Base-by-base conservation (phyloP, 1,140 invertebrate genomes). In the Diorhabda elongata region DNA sequence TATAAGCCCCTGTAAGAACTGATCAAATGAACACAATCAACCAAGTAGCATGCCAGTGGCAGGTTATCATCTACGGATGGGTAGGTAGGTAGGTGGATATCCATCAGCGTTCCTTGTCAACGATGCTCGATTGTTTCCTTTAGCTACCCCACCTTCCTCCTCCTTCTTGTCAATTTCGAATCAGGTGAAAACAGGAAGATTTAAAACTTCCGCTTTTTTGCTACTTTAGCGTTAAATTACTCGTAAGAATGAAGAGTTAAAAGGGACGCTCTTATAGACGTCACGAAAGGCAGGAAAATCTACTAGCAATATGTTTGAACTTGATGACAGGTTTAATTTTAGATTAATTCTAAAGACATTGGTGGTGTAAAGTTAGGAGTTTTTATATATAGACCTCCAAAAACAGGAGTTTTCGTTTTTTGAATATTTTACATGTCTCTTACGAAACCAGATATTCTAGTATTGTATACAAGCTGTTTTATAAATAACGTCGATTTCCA, bases 151-250 rank as follows among this genome's bases (percentile, higher is more conserved):
- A 52, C 47, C 47, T 8, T 52, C n/a, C 47, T 52, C 6, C 47
- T 6, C 47, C 47, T 52, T 8, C 47, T 52, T 52, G 47, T 52
- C 47, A 52, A 52, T 52, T 52, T 52, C n/a, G 47, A 52, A 52
- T 52, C 47, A 52, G 47, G 47, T 52, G 47, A 52, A 52, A 52
- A 52, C 47, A 52, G 47, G 47, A 52, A 52, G 47, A 52, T 52
- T 52, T 52, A 52, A 52, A 52, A 52, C 47, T 52, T 52, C 47
- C 47, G 47, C 47, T 52, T 52, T 26, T 52, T 52, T 52, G 47
- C 47, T 52, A 52, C 47, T 52, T 52, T 52, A 52, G 47, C n/a
- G 47, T 52, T 52, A 52, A 6, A 8, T 52, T 52, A n/a, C 6
- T 6, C 6, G 47, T n/a, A 52, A 52, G 47, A n/a, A 8, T 52